phyloP scores from a whole-genome alignment of 2,113 vertebrate genomes.

The Lepus americanus region DNA sequence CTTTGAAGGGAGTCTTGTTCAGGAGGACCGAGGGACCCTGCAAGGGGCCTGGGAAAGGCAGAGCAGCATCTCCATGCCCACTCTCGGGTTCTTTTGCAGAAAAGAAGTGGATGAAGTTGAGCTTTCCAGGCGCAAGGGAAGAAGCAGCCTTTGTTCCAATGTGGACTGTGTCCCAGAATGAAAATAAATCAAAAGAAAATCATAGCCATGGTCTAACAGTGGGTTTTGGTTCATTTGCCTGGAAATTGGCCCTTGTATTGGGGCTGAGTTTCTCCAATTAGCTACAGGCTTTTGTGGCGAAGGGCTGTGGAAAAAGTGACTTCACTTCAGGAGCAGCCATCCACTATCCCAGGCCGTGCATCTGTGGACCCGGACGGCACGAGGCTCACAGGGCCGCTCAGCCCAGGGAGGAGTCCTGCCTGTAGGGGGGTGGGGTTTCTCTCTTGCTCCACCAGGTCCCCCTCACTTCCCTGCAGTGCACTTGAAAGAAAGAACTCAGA shows the following conservation, averaged over 20 bases:
- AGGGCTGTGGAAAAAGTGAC: constrained; percentile 16
- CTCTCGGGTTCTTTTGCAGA: not conserved
- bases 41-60: not conserved
- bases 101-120: not conserved
- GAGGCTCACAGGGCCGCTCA: not conserved
- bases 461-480: fast-evolving
- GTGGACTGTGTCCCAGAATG: not conserved
- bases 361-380: not conserved
- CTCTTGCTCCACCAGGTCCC: fast-evolving
- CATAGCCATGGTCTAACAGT: not conserved
- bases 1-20: constrained; percentile 54
- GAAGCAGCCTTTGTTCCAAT: not conserved
- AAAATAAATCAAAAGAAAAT: constrained; percentile 45
- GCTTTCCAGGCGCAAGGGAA: not conserved
- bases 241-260: not conserved
- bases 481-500: not conserved
- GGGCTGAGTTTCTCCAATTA: constrained; percentile 13
- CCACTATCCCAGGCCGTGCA: not conserved
- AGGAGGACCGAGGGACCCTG: not conserved
- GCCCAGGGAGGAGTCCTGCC: not conserved
- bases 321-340: not conserved
- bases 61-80: not conserved
- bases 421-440: not conserved
- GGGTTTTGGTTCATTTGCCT: constrained; percentile 49
- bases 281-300: constrained; percentile 38